phyloP scores from a whole-genome alignment of 2,797 vertebrate genomes.

The Mycteria americana region DNA sequence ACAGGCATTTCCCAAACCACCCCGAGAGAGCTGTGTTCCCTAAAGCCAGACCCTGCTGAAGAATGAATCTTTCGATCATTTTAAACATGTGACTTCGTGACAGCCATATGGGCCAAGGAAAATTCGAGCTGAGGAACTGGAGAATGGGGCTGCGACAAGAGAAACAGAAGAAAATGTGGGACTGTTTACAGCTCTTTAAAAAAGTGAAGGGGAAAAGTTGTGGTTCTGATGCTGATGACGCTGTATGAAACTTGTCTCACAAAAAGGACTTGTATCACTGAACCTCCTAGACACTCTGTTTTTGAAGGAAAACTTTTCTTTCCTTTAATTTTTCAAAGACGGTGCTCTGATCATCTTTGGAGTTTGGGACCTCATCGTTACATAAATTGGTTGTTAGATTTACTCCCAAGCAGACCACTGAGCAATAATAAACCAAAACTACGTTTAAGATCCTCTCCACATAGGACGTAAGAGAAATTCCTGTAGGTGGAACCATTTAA shows the following conservation, averaged over 20 bases:
- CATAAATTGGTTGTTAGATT: neutral
- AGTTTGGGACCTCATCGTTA: neutral
- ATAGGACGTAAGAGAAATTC: neutral
- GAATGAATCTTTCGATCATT: rapidly evolving
- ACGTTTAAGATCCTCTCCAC: neutral
- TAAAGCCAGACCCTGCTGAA: neutral
- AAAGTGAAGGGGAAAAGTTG: neutral
- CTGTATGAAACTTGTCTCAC: neutral
- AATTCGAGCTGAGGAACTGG: neutral
- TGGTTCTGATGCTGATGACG: neutral
- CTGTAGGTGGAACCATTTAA: neutral
- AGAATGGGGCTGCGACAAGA: neutral
- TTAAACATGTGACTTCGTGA: rapidly evolving
- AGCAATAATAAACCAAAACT: neutral
- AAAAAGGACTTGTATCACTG: neutral
- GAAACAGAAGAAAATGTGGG: neutral
- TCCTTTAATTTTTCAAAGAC: neutral
- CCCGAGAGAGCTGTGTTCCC: rapidly evolving
- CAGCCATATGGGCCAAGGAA: neutral
- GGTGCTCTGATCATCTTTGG: neutral
- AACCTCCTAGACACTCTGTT: neutral
- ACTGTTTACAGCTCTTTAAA: neutral
- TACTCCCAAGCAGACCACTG: neutral
- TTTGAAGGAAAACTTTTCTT: neutral
- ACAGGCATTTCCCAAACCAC: rapidly evolving